Evolutionary conservation across 1,140 invertebrate species (phyloP), one percentile per base, ranked within the genome.

Genomic region (Trinorchestia longiramus): DNA sequence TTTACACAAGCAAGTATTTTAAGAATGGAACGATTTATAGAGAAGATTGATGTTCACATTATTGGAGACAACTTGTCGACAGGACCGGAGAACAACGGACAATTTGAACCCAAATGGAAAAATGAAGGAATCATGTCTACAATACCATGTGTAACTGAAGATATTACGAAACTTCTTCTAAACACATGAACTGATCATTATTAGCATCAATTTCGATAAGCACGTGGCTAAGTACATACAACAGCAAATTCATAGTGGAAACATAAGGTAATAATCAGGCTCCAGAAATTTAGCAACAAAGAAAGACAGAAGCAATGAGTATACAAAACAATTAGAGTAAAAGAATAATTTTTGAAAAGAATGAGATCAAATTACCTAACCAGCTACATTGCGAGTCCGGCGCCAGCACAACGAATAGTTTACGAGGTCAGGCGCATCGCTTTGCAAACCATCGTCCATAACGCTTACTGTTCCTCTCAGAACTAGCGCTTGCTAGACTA

Each of bases 241-340:
- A 53, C 11, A 77, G 1, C 28, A 11, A 77, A 77, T 77, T 77
- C 62, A 23, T 77, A 77, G 28, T 19, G 62, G 28, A 23, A 36
- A 36, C 28, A 19, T 15, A 77, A 36, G 62, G 28, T 36, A 36
- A 77, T 23, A 77, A 23, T 77, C 62, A 77, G 62, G 62, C 62
- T 77, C 62, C 28, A 77, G 28, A 23, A 19, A 77, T 36, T 77
- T 77, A 36, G 88, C 41, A 91, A 41, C 41, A 42, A 28, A 28
- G 40, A 3, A 91, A 91, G 88, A 91, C 36, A 88, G 19, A 91
- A 91, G 88, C 41, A 91, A 91, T 41, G 41, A 91, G 43, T 42
- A 43, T 41, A 91, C 88, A 91, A 19, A 91, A 91, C 88, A 91
- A 91, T 91, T 19, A 91, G 88, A 91, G 43, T 91, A 91, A 0